phyloP scores from a whole-genome alignment of 2,797 vertebrate species.

The Neosilurus hyrtlii region DNA sequence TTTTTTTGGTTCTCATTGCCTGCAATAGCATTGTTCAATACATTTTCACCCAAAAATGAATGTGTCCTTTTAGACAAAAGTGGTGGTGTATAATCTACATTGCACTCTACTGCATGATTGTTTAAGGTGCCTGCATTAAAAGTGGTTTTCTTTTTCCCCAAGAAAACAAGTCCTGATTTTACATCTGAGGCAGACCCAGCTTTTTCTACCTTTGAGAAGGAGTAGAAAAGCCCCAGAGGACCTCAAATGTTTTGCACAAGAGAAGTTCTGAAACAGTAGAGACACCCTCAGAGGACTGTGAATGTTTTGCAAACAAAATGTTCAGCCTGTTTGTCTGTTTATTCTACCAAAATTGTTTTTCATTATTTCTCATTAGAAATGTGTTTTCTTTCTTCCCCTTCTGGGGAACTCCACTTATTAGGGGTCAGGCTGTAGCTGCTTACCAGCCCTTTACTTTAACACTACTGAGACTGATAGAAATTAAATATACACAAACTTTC shows the following conservation, averaged over 20 bases:
- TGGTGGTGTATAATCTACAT: too few relatives aligned
- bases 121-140: background rate
- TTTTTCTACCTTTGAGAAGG: background rate
- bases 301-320: background rate
- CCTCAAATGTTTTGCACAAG: background rate
- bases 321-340: constrained; percentile 1
- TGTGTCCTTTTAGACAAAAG: too few relatives aligned
- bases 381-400: background rate
- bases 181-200: constrained; percentile 1
- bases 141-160: background rate
- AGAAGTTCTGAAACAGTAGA: constrained; percentile 5
- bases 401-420: background rate
- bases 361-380: background rate
- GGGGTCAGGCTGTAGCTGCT: background rate
- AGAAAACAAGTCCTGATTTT: background rate
- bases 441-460: background rate
- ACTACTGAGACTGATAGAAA: constrained; percentile 18
- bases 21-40: too few relatives aligned
- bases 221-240: background rate
- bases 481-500: constrained; percentile 44
- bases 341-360: background rate
- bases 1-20: too few relatives aligned
- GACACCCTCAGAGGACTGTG: background rate
- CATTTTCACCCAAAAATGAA: too few relatives aligned
- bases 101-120: too few relatives aligned